These are phyloP conservation scores for Sarcophaga carnaria DNA, from an alignment of 2,888 invertebrate species.

Conservation along the genomic window DNA sequence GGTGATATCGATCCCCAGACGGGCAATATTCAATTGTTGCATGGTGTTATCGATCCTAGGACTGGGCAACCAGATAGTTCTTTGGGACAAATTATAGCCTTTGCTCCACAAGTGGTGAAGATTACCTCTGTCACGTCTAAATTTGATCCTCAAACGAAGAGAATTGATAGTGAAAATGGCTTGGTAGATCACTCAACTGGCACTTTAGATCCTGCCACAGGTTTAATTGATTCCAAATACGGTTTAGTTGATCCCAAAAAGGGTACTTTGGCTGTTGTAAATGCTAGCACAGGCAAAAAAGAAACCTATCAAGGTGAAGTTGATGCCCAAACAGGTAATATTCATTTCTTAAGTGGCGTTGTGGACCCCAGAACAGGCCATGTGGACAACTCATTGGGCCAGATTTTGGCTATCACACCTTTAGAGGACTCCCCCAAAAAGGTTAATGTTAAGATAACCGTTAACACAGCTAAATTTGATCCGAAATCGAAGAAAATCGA, in stretches of 20 bases:
- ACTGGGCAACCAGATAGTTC: constrained; percentile 86
- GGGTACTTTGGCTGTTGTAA: constrained; percentile 85
- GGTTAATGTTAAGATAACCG: constrained; percentile 88
- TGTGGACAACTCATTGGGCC: constrained; percentile 86
- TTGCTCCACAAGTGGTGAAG: constrained; percentile 87
- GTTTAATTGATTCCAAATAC: constrained; percentile 87
- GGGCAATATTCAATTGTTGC: constrained; percentile 86
- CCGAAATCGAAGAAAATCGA: constrained; percentile 87
- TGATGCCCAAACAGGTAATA: constrained; percentile 86
- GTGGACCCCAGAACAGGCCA: constrained; percentile 87
- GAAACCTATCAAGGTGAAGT: constrained; percentile 85
- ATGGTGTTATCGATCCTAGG: constrained; percentile 86
- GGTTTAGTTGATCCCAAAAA: constrained; percentile 87
- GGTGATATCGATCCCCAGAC: constrained; percentile 86
- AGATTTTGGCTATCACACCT: constrained; percentile 86
- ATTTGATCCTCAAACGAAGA: constrained; percentile 87
- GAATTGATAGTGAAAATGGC: constrained; percentile 86
- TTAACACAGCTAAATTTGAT: constrained; percentile 87
- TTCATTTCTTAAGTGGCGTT: constrained; percentile 85
- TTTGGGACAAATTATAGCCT: constrained; percentile 87
- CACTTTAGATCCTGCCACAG: constrained; percentile 86
- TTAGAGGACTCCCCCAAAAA: constrained; percentile 84
- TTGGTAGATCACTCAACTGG: constrained; percentile 86
- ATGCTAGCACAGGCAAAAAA: constrained; percentile 85
- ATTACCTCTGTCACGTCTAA: constrained; percentile 88